Conservation (phyloP, 2,113 vertebrate species). For the Myotis brandtii region DNA sequence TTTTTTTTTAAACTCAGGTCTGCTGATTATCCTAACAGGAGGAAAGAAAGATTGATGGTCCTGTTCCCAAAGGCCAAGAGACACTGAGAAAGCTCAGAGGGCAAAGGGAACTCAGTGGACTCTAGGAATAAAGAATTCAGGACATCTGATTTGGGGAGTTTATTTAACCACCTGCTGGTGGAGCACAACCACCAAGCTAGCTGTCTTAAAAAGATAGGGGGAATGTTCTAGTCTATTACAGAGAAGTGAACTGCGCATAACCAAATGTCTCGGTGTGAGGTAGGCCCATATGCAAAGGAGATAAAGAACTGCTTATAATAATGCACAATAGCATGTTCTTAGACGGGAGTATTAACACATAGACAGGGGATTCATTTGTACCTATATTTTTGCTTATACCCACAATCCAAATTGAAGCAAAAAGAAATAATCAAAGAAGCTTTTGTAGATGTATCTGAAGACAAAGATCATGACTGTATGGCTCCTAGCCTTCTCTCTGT, state of each 20-base stretch:
- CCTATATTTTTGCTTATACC: not conserved
- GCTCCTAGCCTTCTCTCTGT: not conserved
- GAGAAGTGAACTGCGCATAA: not conserved
- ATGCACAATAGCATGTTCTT: not conserved
- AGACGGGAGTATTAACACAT: not conserved
- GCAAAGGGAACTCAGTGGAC: not conserved
- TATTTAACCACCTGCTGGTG: not conserved
- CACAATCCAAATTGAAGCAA: constrained; percentile 4
- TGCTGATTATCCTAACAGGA: not conserved
- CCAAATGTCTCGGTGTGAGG: not conserved
- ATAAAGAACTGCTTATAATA: not conserved
- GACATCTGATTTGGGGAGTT: not conserved
- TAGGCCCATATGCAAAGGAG: not conserved
- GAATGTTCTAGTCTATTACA: not conserved
- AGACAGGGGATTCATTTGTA: not conserved
- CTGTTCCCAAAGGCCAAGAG: not conserved
- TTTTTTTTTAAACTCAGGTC: not conserved
- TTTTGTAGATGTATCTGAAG: not conserved
- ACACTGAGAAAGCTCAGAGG: not conserved
- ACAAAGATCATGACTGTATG: not conserved
- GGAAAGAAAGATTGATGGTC: not conserved
- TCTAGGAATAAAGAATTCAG: not conserved
- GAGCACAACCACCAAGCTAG: not conserved
- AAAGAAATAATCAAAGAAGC: constrained; percentile 27
- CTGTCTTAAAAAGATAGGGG: not conserved